Base-by-base conservation (phyloP, 2,888 invertebrate genomes). In the Agrotis clavis region DNA sequence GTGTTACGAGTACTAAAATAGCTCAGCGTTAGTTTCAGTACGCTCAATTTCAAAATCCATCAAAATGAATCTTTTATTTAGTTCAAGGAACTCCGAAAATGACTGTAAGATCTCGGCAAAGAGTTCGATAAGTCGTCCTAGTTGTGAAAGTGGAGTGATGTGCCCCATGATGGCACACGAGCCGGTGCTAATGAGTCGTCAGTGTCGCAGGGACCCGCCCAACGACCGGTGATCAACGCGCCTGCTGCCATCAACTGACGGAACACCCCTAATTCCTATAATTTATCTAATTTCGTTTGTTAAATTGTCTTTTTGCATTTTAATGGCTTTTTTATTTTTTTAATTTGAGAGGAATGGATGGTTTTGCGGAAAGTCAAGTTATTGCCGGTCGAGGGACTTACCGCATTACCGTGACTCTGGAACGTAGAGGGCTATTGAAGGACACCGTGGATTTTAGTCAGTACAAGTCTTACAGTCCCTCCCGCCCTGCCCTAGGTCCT, bases 121-220 rank as follows among this genome's bases (percentile, higher is more conserved):
- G 65, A 78, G 57, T 62, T 77, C 25, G 53, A 57, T 35, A 68
- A 74, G 48, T 63, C n/a, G 51, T 3, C 48, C n/a, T 60, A 35
- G 56, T 30, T 74, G 74, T 77, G 73, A 77, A 76, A 67, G 45
- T 63, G 35, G 45, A 77, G 76, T 67, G 82, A 85, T 84, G 51
- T 71, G 74, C 54, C 64, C 62, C 57, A 57, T 61, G 54, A 57
- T 66, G 54, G 82, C 79, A 65, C 67, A 71, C 72, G 70, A 72
- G 51, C 86, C 85, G 85, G 83, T 87, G 79, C 89, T 94, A 95
- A 95, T 93, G 94, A 94, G 92, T 90, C 90, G 88, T 94, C 94
- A 93, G 84, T 89, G 94, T 94, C 94, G 91, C 87, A 63, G 71
- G 53, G 71, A 66, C 79, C 87, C 88, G 88, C 90, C 91, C 89